Conservation (phyloP, 2,888 invertebrate species). For the Euzophera pinguis region DNA sequence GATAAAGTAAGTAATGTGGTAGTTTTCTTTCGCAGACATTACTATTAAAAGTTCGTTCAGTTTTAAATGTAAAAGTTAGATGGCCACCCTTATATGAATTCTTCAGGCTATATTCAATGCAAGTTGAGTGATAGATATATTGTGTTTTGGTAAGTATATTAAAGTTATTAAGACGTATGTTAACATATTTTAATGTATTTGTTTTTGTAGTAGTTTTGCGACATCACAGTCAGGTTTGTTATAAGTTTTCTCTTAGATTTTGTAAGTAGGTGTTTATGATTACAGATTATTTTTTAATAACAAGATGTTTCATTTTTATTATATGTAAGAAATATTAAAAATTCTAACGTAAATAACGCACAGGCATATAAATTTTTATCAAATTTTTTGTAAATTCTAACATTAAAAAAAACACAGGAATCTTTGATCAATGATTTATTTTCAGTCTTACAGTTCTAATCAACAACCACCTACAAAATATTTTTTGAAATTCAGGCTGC, state of each 20-base stretch:
- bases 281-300: slow-evolving; percentile 2
- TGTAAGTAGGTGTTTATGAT: slow-evolving; percentile 21
- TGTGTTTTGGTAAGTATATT: slow-evolving; percentile 18
- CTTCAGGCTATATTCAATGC: not conserved
- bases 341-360: too few species aligned
- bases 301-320: not conserved
- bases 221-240: slow-evolving; percentile 11
- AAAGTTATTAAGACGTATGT: not conserved
- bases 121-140: not conserved
- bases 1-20: too few species aligned
- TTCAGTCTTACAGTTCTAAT: slow-evolving; percentile 72
- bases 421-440: slow-evolving; percentile 39
- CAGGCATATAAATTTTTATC: too few species aligned
- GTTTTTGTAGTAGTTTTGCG: slow-evolving; percentile 16
- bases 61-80: too few species aligned
- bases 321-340: not conserved
- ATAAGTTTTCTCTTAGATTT: slow-evolving; percentile 21
- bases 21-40: too few species aligned
- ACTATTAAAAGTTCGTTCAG: too few species aligned
- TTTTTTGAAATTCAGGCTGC: slow-evolving; percentile 37
- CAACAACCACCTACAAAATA: slow-evolving; percentile 63
- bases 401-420: not conserved
- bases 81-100: not conserved
- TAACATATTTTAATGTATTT: slow-evolving; percentile 5
- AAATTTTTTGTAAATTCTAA: not conserved